A percentile compares a stretch with the other conserved stretches of the same genome.
These are phyloP conservation scores for Heliothis subflexa DNA, from an alignment of 1,140 invertebrate species.

Conservation along the genomic window DNA sequence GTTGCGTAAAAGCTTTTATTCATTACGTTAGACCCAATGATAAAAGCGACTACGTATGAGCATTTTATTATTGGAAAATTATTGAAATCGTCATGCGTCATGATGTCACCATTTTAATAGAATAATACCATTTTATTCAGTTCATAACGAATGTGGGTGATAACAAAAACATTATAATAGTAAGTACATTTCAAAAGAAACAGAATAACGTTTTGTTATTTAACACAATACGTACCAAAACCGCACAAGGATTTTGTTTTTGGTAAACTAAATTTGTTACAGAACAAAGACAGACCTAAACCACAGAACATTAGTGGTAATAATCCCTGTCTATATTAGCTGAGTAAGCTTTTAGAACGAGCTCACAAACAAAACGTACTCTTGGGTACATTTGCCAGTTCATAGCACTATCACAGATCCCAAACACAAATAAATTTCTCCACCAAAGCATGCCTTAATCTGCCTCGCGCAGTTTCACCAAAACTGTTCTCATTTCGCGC, in stretches of 20 bases:
- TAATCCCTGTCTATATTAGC: constrained; percentile 16
- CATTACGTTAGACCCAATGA: not conserved
- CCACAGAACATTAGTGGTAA: constrained; percentile 5
- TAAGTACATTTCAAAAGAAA: no score
- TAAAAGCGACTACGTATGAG: not conserved
- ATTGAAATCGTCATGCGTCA: no score
- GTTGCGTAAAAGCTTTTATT: not conserved
- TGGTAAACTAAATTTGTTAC: not conserved
- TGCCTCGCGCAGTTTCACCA: constrained; percentile 34
- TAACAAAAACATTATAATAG: not conserved
- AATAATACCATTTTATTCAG: no score
- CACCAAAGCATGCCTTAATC: constrained; percentile 40
- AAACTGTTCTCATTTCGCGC: constrained; percentile 48
- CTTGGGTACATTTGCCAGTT: not conserved
- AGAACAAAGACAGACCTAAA: constrained; percentile 20
- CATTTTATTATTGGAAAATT: no score
- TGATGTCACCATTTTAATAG: no score
- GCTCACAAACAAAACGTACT: constrained; percentile 5
- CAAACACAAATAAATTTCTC: constrained; percentile 32
- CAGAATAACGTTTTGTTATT: not conserved
- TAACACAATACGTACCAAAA: not conserved
- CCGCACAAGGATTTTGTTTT: not conserved
- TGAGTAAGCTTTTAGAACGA: constrained; percentile 5
- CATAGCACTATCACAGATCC: constrained; percentile 18
- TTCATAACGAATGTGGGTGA: not conserved